Evolutionary conservation across 1,140 invertebrate genomes (phyloP).

Genomic region (Drosophila bifasciata): DNA sequence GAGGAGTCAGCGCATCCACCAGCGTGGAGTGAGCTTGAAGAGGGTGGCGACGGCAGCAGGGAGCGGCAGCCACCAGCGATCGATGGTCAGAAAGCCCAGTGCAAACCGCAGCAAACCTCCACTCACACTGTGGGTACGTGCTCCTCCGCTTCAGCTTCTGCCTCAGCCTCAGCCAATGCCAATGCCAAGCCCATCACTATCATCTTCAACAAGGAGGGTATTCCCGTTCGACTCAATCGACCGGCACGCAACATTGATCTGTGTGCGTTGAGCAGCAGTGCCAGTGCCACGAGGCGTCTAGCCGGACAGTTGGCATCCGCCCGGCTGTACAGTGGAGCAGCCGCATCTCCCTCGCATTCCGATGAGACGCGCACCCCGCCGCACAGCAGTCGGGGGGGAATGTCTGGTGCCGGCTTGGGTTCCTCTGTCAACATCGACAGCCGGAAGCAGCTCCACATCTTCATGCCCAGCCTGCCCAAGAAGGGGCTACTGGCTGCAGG

Average conservation of each 20-base stretch:
- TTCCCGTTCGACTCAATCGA: slow-evolving; percentile 76
- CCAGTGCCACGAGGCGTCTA: slow-evolving; percentile 62
- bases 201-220: slow-evolving; percentile 80
- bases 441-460: slow-evolving; percentile 79
- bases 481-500: slow-evolving; percentile 54
- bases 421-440: slow-evolving; percentile 22
- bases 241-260: slow-evolving; percentile 78
- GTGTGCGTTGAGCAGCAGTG: slow-evolving; percentile 64
- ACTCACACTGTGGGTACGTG: slow-evolving; percentile 6
- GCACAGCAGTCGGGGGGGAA: slow-evolving; percentile 45
- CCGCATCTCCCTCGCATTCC: slow-evolving; percentile 18
- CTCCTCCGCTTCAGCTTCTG: slow-evolving; percentile 16
- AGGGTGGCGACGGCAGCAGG: slow-evolving; percentile 34
- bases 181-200: slow-evolving; percentile 82
- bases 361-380: slow-evolving; percentile 58
- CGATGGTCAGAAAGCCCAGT: slow-evolving; percentile 31
- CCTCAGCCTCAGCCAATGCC: slow-evolving; percentile 11
- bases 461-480: slow-evolving; percentile 81
- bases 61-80: slow-evolving; percentile 33
- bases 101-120: slow-evolving; percentile 18
- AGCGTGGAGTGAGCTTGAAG: slow-evolving; percentile 48
- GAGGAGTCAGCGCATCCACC: slow-evolving; percentile 33
- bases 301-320: slow-evolving; percentile 71
- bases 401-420: background rate
- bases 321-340: slow-evolving; percentile 62